Base-by-base conservation (phyloP, 2,888 invertebrate genomes). In the Heliconius erato region DNA sequence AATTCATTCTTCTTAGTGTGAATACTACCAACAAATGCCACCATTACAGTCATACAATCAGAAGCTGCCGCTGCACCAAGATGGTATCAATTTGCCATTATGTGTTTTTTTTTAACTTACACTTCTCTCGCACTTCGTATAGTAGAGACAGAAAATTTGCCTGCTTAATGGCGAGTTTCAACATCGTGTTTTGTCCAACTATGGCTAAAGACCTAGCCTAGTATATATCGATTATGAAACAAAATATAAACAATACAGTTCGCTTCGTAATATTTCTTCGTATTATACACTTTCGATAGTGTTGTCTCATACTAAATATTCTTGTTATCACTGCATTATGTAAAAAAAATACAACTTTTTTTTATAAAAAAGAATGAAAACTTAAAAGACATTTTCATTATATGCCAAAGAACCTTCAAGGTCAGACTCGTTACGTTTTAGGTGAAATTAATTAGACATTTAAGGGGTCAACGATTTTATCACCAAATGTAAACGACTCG, bases 381-480 rank as follows among this genome's bases (percentile, higher is more conserved):
- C 32, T 59, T 76, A 59, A 76, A 16, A 76, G 54, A 54, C 23
- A 54, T 76, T 76, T 59, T 63, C 16, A 35, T 76, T 76, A 7
- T n/a, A 40, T 32, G 16, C n/a, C 35, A 23, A 40, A 11, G 69
- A 80, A 19, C 49, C 67, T 32, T 49, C 72, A 80, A 80, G 74
- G 72, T 49, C 65, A 11, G 49, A 79, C 65, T 74, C 49, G 49
- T 63, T 26, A 67, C 67, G 65, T 28, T 63, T 65, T 80, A 28
- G 63, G 65, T 65, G 74, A 67, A 80, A 80, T 80, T 80, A 80
- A 80, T 65, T 74, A 80, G 65, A 40, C 78, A 49, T 78, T 80
- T 74, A 74, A 74, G 67, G 65, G 80, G 74, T 74, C 65, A 67
- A 65, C 32, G 80, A 80, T 80, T 74, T 80, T 65, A 80, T 80